Evolutionary conservation across 2,113 vertebrate genomes (phyloP).

Genomic region (Dromaius novaehollandiae): DNA sequence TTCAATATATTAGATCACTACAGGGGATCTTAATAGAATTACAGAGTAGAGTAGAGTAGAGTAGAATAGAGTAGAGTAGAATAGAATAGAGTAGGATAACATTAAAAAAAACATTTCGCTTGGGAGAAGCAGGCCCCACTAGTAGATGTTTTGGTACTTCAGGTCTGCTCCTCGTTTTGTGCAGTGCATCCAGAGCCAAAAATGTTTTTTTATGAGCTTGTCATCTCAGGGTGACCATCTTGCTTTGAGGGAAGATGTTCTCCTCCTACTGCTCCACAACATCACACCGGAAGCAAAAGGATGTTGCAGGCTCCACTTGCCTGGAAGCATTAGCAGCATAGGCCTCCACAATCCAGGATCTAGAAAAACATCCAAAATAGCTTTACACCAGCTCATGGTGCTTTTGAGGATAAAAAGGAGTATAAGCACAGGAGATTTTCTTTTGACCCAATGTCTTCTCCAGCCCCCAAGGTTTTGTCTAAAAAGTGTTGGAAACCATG

Average conservation of each 20-base stretch:
- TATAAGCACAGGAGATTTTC: background rate
- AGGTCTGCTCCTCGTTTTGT: background rate
- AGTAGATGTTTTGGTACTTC: no score
- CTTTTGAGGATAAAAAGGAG: background rate
- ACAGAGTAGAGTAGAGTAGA: no score
- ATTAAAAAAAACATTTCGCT: no score
- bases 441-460: background rate
- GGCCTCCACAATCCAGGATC: background rate
- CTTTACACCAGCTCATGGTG: background rate
- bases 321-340: background rate
- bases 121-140: no score
- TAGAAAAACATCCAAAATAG: background rate
- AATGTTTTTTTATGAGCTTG: background rate
- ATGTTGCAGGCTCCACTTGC: background rate
- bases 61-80: no score
- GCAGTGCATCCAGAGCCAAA: background rate
- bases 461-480: background rate
- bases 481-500: no score
- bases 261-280: no score
- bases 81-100: no score
- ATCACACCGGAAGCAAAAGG: background rate
- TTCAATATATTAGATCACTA: no score
- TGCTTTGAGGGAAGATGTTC: no score
- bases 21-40: no score
- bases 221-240: background rate